Conservation (phyloP, 1,140 invertebrate species). For the Pseudomyrmex gracilis region DNA sequence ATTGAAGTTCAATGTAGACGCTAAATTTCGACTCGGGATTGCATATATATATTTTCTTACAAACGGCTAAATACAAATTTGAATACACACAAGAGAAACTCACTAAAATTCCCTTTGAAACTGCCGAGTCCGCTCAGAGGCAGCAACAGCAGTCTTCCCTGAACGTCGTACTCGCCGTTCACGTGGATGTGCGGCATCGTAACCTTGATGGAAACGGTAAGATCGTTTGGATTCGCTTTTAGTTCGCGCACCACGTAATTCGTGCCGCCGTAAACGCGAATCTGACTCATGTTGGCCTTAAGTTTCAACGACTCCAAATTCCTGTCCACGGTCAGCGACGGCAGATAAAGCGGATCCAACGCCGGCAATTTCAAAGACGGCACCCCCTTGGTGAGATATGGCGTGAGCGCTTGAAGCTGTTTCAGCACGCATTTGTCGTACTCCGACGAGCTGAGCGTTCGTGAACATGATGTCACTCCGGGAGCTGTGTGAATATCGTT, state of each 20-base stretch:
- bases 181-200: slow-evolving; percentile 87
- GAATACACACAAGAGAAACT: slow-evolving; percentile 77
- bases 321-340: slow-evolving; percentile 88
- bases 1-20: no score
- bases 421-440: slow-evolving; percentile 87
- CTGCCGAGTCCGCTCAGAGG: slow-evolving; percentile 89
- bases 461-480: slow-evolving; percentile 78
- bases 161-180: slow-evolving; percentile 89
- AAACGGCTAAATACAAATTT: background rate
- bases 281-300: slow-evolving; percentile 88
- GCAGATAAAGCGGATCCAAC: slow-evolving; percentile 88
- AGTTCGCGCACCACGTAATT: slow-evolving; percentile 88
- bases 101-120: slow-evolving; percentile 90
- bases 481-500: slow-evolving; percentile 74
- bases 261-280: slow-evolving; percentile 87
- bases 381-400: slow-evolving; percentile 87
- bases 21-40: no score
- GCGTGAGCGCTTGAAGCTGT: slow-evolving; percentile 86
- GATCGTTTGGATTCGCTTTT: slow-evolving; percentile 88
- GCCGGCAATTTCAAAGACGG: slow-evolving; percentile 88
- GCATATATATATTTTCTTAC: no score
- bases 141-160: slow-evolving; percentile 88
- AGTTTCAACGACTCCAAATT: slow-evolving; percentile 88
- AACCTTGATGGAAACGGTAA: slow-evolving; percentile 86
- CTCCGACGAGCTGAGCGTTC: slow-evolving; percentile 72